phyloP scores from a whole-genome alignment of 35 echinoderm and acorn worm genomes.

The Diadema setosum region DNA sequence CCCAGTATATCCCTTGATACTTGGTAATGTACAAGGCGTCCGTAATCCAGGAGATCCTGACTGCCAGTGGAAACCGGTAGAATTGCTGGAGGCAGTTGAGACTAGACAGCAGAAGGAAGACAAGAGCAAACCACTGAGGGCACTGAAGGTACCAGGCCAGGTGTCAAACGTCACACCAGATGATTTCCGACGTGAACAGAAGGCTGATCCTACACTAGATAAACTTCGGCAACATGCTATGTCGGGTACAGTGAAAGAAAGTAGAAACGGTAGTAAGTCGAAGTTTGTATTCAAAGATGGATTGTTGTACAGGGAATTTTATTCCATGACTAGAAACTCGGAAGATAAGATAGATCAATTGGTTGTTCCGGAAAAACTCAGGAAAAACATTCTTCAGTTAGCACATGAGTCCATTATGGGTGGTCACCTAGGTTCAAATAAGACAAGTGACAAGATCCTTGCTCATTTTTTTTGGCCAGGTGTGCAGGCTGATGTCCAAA shows the following conservation, averaged over 20 bases:
- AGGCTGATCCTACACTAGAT: neutral
- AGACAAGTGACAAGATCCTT: slow-evolving; percentile 54
- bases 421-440: slow-evolving; percentile 47
- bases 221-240: neutral
- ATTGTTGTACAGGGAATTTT: neutral
- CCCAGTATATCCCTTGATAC: slow-evolving; percentile 70
- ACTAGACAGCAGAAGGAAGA: neutral
- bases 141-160: neutral
- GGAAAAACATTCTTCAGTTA: no score
- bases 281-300: neutral
- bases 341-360: no score
- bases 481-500: neutral
- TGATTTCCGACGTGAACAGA: neutral
- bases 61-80: slow-evolving; percentile 20
- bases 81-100: neutral
- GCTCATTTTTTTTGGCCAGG: slow-evolving; percentile 60
- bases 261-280: neutral
- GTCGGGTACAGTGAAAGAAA: neutral
- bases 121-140: neutral
- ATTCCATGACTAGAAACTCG: no score
- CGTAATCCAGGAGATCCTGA: slow-evolving; percentile 63
- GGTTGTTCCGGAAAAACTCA: no score
- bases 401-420: slow-evolving; percentile 49
- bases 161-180: neutral
- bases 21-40: slow-evolving; percentile 60